Evolutionary conservation across 2,888 invertebrate genomes (phyloP).

Genomic region (Drosophila pseudotakahashii): DNA sequence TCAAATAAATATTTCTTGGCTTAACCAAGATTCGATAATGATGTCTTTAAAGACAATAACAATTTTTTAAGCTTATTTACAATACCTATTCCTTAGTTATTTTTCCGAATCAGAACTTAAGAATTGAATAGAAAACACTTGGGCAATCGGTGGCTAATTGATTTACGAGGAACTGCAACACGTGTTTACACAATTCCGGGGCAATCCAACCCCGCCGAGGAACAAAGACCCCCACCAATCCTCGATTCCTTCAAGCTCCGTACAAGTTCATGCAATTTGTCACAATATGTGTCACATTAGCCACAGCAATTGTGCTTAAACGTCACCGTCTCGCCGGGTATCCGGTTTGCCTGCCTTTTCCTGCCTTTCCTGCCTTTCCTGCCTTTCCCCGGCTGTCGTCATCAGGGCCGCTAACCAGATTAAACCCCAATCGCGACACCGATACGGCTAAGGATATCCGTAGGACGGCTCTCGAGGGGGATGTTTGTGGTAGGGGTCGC

Average conservation of each 20-base stretch:
- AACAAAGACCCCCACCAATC: slow-evolving; percentile 12
- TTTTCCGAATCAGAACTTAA: not conserved
- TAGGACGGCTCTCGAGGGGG: slow-evolving; percentile 11
- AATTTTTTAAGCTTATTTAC: not conserved
- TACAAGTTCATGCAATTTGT: slow-evolving; percentile 82
- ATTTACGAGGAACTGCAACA: slow-evolving; percentile 53
- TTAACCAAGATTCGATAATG: no score
- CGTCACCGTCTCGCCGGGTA: slow-evolving; percentile 44
- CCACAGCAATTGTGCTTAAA: slow-evolving; percentile 82
- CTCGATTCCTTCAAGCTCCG: slow-evolving; percentile 14
- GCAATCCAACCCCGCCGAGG: slow-evolving; percentile 18
- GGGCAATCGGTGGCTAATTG: slow-evolving; percentile 37
- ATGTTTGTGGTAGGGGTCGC: slow-evolving; percentile 17
- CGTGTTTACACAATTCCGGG: slow-evolving; percentile 58
- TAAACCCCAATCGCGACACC: slow-evolving; percentile 76
- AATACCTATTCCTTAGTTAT: not conserved
- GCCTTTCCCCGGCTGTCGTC: slow-evolving; percentile 41
- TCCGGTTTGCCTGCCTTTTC: slow-evolving; percentile 6
- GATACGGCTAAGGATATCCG: slow-evolving; percentile 42
- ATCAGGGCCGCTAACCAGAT: slow-evolving; percentile 73
- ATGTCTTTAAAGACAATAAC: not conserved
- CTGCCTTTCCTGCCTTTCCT: no score
- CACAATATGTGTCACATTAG: slow-evolving; percentile 85
- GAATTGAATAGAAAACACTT: slow-evolving; percentile 6
- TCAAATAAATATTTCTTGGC: no score